Evolutionary conservation across 2,797 vertebrate genomes (phyloP), one percentile per base, ranked within the genome.

Genomic region (Tadarida brasiliensis): DNA sequence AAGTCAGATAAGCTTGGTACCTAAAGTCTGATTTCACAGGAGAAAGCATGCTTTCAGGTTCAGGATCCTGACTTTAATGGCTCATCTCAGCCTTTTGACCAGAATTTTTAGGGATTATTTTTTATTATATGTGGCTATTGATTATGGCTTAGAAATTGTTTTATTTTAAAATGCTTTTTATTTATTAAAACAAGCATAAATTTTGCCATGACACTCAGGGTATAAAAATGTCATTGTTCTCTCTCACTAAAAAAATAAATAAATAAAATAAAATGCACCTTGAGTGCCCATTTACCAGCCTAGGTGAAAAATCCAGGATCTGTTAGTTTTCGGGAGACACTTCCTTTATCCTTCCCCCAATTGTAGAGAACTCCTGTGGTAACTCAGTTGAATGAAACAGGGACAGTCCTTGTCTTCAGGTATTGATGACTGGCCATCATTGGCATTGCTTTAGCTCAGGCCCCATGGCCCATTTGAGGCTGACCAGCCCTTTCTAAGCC

Each of bases 111-210:
- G 17, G 26, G 28, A 68, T 20, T 93, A 54, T 4, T 90, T 89
- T 91, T 87, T 76, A 92, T 76, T 19, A 76, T 95, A 76, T 91
- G 80, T 35, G 24, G 44, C 71, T 87, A 95, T 95, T 90, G 96
- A 92, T 94, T 94, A 85, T 90, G 73, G 12, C 47, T 80, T 95
- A 81, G 44, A 81, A 95, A 85, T 90, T 1, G 89, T 90, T 96
- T 92, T 76, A 54, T 96, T 92, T 94, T 96, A 80, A 74, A 77
- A 65, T 67, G 30, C 0, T 54, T 95, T 95, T 87, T 88, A 90
- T 94, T 95, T 94, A 93, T 90, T 95, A 85, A 94, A 74, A 57
- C 16, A 54, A 16, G 28, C 76, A 83, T 93, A 82, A 90, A 87
- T 71, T 87, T 97, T 81, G 20, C 49, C n/a, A 54, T 87, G 63